These are phyloP conservation scores for Chlorospingus semifuscus DNA, from an alignment of 2,797 vertebrate species.

Conservation along the genomic window DNA sequence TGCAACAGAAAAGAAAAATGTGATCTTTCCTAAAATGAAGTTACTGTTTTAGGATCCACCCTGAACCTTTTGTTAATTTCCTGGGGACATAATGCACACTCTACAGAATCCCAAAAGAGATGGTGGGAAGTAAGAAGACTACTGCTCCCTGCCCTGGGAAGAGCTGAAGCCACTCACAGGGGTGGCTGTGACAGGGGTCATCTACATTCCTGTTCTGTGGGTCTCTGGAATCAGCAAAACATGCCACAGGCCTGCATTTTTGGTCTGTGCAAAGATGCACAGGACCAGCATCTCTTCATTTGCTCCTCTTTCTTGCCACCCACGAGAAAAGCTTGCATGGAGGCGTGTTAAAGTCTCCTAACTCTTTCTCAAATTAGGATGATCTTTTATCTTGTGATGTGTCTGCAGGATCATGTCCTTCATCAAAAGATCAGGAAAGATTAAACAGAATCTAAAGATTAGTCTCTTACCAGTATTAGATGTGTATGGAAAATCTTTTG, in stretches of 20 bases:
- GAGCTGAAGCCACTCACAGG: not conserved
- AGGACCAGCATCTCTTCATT: not conserved
- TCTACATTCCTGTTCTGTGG: not conserved
- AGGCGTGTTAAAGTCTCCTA: not conserved
- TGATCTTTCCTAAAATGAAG: not conserved
- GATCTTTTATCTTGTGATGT: not conserved
- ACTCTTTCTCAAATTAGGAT: not conserved
- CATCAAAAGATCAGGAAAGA: not conserved
- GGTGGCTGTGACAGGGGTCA: not conserved
- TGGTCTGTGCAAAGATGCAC: not conserved
- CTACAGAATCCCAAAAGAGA: not conserved
- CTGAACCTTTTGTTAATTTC: not conserved
- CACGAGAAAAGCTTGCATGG: not conserved
- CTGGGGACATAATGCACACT: not conserved
- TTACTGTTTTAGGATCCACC: not conserved
- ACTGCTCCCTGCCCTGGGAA: not conserved
- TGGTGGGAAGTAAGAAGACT: not conserved
- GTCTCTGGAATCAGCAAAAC: not conserved
- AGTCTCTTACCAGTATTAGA: conserved; percentile 62
- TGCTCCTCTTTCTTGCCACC: not conserved
- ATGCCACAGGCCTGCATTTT: not conserved
- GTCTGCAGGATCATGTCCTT: not conserved
- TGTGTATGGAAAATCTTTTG: conserved; percentile 67
- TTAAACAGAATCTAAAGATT: not conserved
- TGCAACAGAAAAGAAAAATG: not conserved